Base-by-base conservation (phyloP, 2,888 invertebrate species). In the Dasysyrphus albostriatus region DNA sequence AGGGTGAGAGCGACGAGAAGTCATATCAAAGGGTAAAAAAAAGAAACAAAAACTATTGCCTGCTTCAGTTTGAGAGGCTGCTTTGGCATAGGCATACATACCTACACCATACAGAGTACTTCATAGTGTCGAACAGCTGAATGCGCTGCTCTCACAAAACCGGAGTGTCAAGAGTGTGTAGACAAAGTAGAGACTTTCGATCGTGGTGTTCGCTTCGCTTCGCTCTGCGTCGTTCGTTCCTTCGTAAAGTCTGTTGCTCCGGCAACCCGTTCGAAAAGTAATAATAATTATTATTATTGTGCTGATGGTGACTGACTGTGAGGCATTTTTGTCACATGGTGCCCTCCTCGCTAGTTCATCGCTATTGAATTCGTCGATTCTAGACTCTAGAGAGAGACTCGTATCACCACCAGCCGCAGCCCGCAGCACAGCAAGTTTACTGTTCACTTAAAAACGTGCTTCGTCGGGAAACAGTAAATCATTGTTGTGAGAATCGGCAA, bases 401-500 rank as follows among this genome's bases (percentile, higher is more conserved):
- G 39, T 39, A 61, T 10, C 12, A 58, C 29, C 5, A 12, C 24
- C 24, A 24, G 24, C 10, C 24, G n/a, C n/a, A n/a, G n/a, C n/a
- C n/a, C n/a, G n/a, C 54, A 29, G 24, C 14, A 29, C 14, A 61
- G 37, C 69, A n/a, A 69, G 69, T 54, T 70, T 47, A 72, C 63
- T 47, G 88, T 78, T 85, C 88, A 88, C 84, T 91, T 92, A 92
- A 92, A 69, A 92, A 92, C 92, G 92, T 92, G 92, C 92, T 92
- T 89, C 89, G 85, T 67, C 88, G 89, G 89, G 90, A 89, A 91
- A 92, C 91, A 89, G 92, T 92, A 91, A 92, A 92, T 92, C 92
- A 92, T 92, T 92, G 89, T 89, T 90, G 90, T 90, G 90, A 89
- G 91, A 91, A 92, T 91, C 92, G 92, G 91, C 90, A 89, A 89